Evolutionary conservation across 2,113 vertebrate species (phyloP).

Genomic region (Struthio camelus): DNA sequence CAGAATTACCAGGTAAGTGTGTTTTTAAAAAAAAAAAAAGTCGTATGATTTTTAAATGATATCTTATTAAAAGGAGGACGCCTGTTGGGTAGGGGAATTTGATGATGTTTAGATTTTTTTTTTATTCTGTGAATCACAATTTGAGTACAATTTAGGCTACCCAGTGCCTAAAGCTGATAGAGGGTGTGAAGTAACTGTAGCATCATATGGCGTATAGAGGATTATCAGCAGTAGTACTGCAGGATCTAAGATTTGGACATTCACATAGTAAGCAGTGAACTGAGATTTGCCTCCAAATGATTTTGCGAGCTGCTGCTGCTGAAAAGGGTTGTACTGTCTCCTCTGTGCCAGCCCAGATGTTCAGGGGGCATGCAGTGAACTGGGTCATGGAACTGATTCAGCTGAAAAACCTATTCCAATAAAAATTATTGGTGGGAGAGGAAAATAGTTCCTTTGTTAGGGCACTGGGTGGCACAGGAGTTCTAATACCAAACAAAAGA

Average conservation of each 20-base stretch:
- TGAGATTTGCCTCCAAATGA: background rate
- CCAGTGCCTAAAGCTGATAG: background rate
- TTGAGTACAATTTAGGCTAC: background rate
- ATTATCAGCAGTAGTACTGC: background rate
- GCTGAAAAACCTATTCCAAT: background rate
- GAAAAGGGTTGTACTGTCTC: background rate
- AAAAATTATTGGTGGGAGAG: background rate
- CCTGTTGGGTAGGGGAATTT: background rate
- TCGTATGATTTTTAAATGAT: background rate
- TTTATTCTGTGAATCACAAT: background rate
- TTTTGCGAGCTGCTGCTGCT: background rate
- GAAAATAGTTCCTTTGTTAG: background rate
- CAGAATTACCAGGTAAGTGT: slow-evolving; percentile 94
- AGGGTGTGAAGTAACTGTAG: background rate
- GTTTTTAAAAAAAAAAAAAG: background rate
- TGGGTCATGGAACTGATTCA: background rate
- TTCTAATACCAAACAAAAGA: background rate
- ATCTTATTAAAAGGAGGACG: background rate
- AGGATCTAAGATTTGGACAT: background rate
- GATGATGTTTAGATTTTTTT: background rate
- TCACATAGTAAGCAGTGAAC: background rate
- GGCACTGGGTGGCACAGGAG: background rate
- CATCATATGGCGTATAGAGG: background rate
- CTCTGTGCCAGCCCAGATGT: background rate
- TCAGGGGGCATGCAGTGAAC: background rate